Percentiles rank a stretch among this genome's conserved stretches.
These are phyloP conservation scores for Orientallactaga sibirica DNA, from an alignment of 2,797 vertebrate genomes.

Conservation along the genomic window DNA sequence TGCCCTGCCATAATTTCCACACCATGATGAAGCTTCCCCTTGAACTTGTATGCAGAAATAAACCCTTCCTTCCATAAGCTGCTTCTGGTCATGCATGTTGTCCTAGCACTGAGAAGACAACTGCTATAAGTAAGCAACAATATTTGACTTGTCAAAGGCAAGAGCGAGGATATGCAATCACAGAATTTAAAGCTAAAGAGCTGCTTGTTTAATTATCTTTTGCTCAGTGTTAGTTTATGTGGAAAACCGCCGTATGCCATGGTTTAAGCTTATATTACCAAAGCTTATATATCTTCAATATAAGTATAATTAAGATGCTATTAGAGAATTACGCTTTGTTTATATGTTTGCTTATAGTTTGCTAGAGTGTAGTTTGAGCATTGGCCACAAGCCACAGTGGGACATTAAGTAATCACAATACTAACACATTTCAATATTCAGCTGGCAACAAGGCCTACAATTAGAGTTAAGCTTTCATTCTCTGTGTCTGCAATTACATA, in stretches of 20 bases:
- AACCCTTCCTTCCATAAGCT: too few species aligned
- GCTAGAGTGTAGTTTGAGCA: constrained; percentile 69
- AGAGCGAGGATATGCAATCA: background rate
- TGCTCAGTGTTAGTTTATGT: constrained; percentile 14
- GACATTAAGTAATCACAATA: constrained; percentile 81
- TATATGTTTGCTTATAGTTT: constrained; percentile 76
- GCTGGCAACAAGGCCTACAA: constrained; percentile 79
- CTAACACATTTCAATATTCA: constrained; percentile 80
- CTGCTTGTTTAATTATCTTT: background rate
- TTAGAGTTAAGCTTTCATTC: constrained; percentile 81
- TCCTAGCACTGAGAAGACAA: too few species aligned
- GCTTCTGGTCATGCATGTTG: too few species aligned
- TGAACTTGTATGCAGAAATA: too few species aligned
- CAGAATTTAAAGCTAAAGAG: constrained; percentile 17
- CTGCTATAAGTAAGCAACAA: background rate
- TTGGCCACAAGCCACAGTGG: constrained; percentile 76
- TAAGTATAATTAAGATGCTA: constrained; percentile 71
- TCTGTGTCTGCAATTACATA: constrained; percentile 81
- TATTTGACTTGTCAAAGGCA: background rate
- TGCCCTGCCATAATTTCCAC: too few species aligned
- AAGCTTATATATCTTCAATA: constrained; percentile 55
- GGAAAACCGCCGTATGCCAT: background rate
- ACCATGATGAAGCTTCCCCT: too few species aligned
- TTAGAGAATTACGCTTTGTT: constrained; percentile 77
- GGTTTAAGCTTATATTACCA: constrained; percentile 60